Percentiles rank a stretch among this genome's conserved stretches.
Evolutionary conservation across 2,888 invertebrate genomes (phyloP).

Genomic region (Troilus luridus): DNA sequence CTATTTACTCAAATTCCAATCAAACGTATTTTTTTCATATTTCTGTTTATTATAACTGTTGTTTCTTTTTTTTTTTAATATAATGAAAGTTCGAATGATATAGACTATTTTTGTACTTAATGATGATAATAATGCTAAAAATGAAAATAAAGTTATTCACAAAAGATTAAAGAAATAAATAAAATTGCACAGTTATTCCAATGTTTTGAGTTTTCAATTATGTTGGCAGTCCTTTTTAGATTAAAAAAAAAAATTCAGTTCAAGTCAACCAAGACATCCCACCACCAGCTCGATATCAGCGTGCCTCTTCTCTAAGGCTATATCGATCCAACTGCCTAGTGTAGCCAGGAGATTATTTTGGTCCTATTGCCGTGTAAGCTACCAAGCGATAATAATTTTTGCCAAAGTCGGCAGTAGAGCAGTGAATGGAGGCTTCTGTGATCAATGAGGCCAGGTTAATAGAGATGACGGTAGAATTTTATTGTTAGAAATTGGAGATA

Average conservation of each 20-base stretch:
- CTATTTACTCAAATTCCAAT: no score
- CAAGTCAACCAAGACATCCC: neutral
- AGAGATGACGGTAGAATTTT: neutral
- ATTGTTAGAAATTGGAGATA: neutral
- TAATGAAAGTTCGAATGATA: no score
- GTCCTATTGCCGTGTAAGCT: neutral
- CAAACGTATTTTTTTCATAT: no score
- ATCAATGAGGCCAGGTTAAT: neutral
- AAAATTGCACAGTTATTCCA: no score
- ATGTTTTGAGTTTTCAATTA: no score
- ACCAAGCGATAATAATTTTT: neutral
- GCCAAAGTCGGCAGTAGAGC: neutral
- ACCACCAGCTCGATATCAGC: neutral
- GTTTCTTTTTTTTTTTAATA: no score
- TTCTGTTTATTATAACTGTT: no score
- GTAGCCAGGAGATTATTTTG: constrained; percentile 17
- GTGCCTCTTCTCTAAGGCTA: neutral
- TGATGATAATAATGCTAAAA: no score
- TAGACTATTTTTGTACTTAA: no score
- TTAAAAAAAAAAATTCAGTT: neutral
- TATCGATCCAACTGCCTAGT: constrained; percentile 41
- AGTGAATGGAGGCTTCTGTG: constrained; percentile 7
- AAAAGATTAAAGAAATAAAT: no score
- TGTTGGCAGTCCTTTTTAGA: no score
- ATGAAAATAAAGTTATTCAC: no score